Percentiles rank a stretch among this genome's conserved stretches.
These are phyloP conservation scores for Drosophila micromelanica DNA, from an alignment of 1,140 invertebrate species.

Conservation along the genomic window DNA sequence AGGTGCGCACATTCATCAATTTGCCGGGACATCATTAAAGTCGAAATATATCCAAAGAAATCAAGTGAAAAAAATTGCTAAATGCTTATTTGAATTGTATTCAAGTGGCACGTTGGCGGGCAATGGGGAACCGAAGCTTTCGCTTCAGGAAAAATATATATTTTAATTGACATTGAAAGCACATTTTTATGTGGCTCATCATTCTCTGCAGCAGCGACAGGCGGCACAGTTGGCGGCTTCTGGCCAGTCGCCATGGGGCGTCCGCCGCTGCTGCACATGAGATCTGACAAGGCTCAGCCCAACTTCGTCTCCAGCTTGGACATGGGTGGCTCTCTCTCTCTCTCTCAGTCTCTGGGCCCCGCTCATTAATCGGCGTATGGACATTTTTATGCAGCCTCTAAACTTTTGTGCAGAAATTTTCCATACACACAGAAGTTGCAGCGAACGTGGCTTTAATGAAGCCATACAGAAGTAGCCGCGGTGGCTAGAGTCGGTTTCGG, in stretches of 20 bases:
- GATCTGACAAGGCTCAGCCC: not conserved
- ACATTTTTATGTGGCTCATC: slow-evolving; percentile 65
- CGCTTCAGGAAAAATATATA: slow-evolving; percentile 48
- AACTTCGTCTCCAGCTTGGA: not conserved
- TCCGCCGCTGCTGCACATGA: not conserved
- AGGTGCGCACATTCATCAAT: slow-evolving; percentile 52
- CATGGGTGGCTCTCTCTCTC: not conserved
- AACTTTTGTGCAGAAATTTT: slow-evolving; percentile 42
- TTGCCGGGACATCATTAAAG: slow-evolving; percentile 32
- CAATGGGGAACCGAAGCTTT: not conserved
- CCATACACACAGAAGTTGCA: slow-evolving; percentile 22
- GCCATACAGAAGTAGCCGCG: slow-evolving; percentile 48
- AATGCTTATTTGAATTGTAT: slow-evolving; percentile 29
- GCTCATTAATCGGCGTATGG: slow-evolving; percentile 73
- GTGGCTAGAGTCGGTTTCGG: not conserved
- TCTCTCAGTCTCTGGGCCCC: not conserved
- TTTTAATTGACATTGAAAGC: slow-evolving; percentile 79
- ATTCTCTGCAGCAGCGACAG: slow-evolving; percentile 54
- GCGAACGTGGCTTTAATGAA: slow-evolving; percentile 66
- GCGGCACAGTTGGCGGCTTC: slow-evolving; percentile 51
- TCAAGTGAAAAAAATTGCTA: slow-evolving; percentile 13
- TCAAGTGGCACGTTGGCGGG: slow-evolving; percentile 37
- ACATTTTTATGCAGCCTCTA: slow-evolving; percentile 68
- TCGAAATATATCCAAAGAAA: not conserved
- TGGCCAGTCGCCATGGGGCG: slow-evolving; percentile 17